Conservation (phyloP, 2,888 invertebrate species). For the Macrosoma leucophasiata region DNA sequence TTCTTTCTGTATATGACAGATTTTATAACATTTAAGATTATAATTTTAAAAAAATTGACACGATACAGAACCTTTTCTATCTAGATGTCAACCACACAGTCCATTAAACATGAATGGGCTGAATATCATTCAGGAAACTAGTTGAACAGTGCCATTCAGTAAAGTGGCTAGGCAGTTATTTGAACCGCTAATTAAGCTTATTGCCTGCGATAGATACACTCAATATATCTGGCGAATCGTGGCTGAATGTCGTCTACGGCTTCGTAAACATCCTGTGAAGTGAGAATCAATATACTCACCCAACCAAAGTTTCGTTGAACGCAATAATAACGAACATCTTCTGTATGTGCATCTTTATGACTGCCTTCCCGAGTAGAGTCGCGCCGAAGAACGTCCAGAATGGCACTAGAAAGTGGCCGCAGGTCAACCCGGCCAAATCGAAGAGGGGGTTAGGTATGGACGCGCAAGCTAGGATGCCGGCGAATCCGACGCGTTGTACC, state of each 20-base stretch:
- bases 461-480: slow-evolving; percentile 97
- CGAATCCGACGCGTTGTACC: slow-evolving; percentile 95
- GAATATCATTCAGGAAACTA: too few relatives aligned
- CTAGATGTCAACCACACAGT: too few relatives aligned
- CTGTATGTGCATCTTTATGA: slow-evolving; percentile 99
- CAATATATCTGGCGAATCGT: too few relatives aligned
- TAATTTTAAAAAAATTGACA: too few relatives aligned
- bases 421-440: slow-evolving; percentile 98
- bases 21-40: too few relatives aligned
- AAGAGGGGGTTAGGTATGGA: slow-evolving; percentile 99
- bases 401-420: slow-evolving; percentile 98
- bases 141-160: too few relatives aligned
- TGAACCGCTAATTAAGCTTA: too few relatives aligned
- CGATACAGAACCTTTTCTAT: too few relatives aligned
- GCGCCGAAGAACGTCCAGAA: slow-evolving; percentile 99
- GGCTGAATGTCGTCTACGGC: background rate
- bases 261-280: background rate
- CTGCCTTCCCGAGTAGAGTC: slow-evolving; percentile 96
- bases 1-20: too few relatives aligned
- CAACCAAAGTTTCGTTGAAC: slow-evolving; percentile 95
- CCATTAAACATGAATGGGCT: too few relatives aligned
- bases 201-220: too few relatives aligned
- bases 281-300: slow-evolving; percentile 78
- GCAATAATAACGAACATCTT: slow-evolving; percentile 97
- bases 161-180: too few relatives aligned